Base-by-base conservation (phyloP, 2,797 vertebrate species). In the Denticeps clupeoides region DNA sequence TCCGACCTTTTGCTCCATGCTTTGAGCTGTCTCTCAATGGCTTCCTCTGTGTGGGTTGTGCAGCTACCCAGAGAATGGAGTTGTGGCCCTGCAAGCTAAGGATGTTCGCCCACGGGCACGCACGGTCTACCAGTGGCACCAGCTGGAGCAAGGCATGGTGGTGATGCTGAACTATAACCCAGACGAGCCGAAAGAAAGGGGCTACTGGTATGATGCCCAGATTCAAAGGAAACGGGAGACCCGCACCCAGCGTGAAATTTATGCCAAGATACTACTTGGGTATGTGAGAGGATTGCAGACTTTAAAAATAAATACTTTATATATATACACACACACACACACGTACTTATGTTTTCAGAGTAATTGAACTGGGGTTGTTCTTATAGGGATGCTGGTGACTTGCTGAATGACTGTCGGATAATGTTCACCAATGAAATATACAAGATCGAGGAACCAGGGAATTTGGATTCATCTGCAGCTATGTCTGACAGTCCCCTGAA, bases 161-260 rank as follows among this genome's bases (percentile, higher is more conserved):
- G 89, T 95, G 16, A 97, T 99, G 94, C 80, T 96, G 22, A 99
- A 99, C 79, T 99, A 86, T 60, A 99, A 97, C 59, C 86, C 90
- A 0, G 95, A 99, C 1, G 89, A 92, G 1, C 87, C 89, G 3
- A 88, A 87, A 54, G 92, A 96, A 53, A 83, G 93, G 0, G 95
- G 95, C 1, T 99, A 91, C 75, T 99, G 95, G 95, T 99, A 98
- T 0, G 94, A 99, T 0, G 94, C 90, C 0, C 80, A 91, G 73
- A 93, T 99, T 60, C 77, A 88, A 72, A 84, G 68, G 32, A 98
- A 89, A 65, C 82, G 82, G 8, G 90, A 95, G 62, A 93, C 87
- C 0, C 84, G 93, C 32, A 84, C 86, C 0, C 47, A 41, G n/a
- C 79, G 78, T 12, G 94, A 98, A 63, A 75, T 99, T 45, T 81